A percentile compares a stretch with the other conserved stretches of the same genome.
Conservation (phyloP, 2,113 vertebrate genomes). For the Anser cygnoides region DNA sequence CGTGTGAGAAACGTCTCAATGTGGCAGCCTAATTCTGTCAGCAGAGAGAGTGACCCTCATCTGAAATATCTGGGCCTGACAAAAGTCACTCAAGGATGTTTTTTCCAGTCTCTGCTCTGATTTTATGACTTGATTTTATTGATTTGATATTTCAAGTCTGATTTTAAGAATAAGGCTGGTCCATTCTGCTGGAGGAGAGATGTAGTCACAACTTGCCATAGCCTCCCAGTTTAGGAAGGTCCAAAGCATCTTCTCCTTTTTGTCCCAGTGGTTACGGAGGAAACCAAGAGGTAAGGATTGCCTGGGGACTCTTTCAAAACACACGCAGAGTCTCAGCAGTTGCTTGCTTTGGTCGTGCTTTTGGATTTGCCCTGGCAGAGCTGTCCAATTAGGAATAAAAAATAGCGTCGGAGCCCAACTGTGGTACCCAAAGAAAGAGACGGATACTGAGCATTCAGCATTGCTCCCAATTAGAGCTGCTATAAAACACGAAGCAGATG, state of each 20-base stretch:
- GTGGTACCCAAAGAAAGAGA: neutral
- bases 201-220: neutral
- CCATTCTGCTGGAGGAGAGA: neutral
- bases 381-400: slow-evolving; percentile 1
- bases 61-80: neutral
- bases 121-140: neutral
- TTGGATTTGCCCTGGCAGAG: neutral
- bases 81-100: neutral
- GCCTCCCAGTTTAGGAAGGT: neutral
- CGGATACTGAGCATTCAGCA: neutral
- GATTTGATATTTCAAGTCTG: neutral
- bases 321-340: neutral
- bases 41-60: neutral
- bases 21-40: neutral
- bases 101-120: neutral
- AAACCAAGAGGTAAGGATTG: neutral
- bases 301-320: neutral
- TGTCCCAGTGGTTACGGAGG: neutral
- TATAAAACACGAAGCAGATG: neutral
- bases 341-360: neutral
- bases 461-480: neutral
- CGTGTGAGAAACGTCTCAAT: neutral
- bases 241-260: neutral
- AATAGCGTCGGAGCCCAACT: neutral
- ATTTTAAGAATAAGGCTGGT: neutral